Evolutionary conservation across 2,113 vertebrate species (phyloP), one percentile per base, ranked within the genome.

Genomic region (Alectura lathami): DNA sequence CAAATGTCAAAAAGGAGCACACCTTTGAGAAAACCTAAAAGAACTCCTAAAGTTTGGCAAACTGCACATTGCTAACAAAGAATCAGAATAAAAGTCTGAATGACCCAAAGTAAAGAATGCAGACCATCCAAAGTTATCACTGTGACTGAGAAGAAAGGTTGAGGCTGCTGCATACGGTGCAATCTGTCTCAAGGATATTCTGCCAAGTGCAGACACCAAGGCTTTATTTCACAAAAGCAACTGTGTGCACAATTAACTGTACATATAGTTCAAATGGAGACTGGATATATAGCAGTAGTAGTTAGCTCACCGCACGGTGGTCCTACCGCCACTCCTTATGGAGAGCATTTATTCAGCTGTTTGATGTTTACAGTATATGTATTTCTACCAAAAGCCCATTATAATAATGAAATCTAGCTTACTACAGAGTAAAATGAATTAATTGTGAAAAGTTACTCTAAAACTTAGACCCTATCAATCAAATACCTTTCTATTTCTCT

Each of bases 141-240:
- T 26, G 26, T 3, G 4, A 17, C 24, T 8, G 5, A 42, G 21
- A 42, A 10, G 22, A 20, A 6, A 30, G 6, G 5, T 10, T 5
- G 11, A 34, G 42, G 13, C 9, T n/a, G n/a, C 13, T 51, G 23
- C n/a, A 76, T 9, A 23, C 11, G 8, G 42, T 23, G 29, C 21
- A 40, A 8, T 48, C 42, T 63, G 15, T 14, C 38, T 51, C 15
- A 20, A 50, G 72, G 42, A 40, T 27, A 56, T 87, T 51, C 63
- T 75, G 18, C 18, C 18, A 36, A 51, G 17, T 1, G 0, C 9
- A 48, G 17, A 18, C 62, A 42, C 3, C 1, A 3, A 50, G 40
- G 5, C 18, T n/a, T 59, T 29, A 57, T 45, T 81, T 64, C 63
- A 81, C n/a, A 24, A 70, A 59, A 53, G 16, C 42, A 17, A 21